A percentile compares a stretch with the other conserved stretches of the same genome.
Conservation (phyloP, 2,797 vertebrate species). For the Pogoniulus pusillus region DNA sequence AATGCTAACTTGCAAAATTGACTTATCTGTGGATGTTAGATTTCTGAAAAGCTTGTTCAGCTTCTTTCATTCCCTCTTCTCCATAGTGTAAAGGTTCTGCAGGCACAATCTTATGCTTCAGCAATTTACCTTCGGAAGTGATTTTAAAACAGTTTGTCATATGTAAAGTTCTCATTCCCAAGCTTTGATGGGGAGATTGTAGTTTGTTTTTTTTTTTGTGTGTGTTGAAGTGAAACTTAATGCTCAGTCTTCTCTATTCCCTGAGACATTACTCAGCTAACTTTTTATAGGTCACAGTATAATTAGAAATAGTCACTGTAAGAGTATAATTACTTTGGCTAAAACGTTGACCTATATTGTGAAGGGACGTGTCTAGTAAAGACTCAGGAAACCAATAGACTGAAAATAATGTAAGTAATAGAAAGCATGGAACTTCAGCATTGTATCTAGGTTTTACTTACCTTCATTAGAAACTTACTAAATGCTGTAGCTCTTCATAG, state of each 20-base stretch:
- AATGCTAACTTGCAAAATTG: background rate
- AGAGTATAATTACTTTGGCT: constrained; percentile 26
- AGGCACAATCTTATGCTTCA: background rate
- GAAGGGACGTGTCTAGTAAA: constrained; percentile 40
- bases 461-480: background rate
- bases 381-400: background rate
- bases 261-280: constrained; percentile 24
- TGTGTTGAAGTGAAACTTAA: constrained; percentile 27
- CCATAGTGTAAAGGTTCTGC: background rate
- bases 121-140: background rate
- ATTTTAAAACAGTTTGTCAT: background rate
- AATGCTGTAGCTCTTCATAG: background rate
- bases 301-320: constrained; percentile 42
- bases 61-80: background rate
- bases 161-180: background rate
- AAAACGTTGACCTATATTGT: constrained; percentile 27
- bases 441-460: background rate
- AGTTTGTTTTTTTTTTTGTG: constrained; percentile 9
- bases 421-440: background rate
- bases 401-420: constrained; percentile 1
- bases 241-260: background rate
- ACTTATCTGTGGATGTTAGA: background rate
- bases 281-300: constrained; percentile 49
- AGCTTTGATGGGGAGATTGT: background rate
- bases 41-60: background rate